These are phyloP conservation scores for Paramisgurnus dabryanus DNA, from an alignment of 2,113 vertebrate genomes.

Conservation along the genomic window DNA sequence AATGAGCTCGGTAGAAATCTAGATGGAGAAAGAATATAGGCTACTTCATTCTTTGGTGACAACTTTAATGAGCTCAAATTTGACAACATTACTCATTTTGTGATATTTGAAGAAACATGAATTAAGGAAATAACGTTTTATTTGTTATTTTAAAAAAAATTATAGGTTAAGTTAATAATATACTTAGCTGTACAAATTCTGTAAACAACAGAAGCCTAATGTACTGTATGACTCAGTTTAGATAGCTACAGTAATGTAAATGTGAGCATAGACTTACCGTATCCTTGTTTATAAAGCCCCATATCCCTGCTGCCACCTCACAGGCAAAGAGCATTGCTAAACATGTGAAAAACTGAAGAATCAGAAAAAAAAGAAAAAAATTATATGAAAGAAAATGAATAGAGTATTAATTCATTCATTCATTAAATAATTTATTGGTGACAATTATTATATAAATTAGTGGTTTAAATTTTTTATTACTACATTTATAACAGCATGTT, in stretches of 20 bases:
- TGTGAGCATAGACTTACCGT: slow-evolving; percentile 74
- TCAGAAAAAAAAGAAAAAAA: slow-evolving; percentile 3
- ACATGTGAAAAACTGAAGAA: slow-evolving; percentile 90
- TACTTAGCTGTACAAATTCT: too few relatives aligned
- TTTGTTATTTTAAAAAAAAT: too few relatives aligned
- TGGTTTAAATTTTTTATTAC: background rate
- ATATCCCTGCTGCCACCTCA: slow-evolving; percentile 94
- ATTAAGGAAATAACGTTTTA: too few relatives aligned
- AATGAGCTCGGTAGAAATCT: slow-evolving; percentile 89
- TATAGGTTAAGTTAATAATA: too few relatives aligned
- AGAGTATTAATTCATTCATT: background rate
- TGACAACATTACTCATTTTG: too few relatives aligned
- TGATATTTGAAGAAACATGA: too few relatives aligned
- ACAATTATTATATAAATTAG: background rate
- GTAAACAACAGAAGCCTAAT: too few relatives aligned
- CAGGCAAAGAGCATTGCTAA: slow-evolving; percentile 95
- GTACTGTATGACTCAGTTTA: too few relatives aligned
- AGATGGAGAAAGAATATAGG: background rate
- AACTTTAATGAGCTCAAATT: too few relatives aligned
- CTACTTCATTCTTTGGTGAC: too few relatives aligned
- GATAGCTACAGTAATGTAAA: background rate
- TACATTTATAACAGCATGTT: background rate
- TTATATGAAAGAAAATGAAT: background rate
- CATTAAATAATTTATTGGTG: background rate
- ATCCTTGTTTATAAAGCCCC: slow-evolving; percentile 93